Percentiles rank a stretch among this genome's conserved stretches.
phyloP scores from a whole-genome alignment of 2,888 invertebrate genomes.

The Malacosoma neustria region DNA sequence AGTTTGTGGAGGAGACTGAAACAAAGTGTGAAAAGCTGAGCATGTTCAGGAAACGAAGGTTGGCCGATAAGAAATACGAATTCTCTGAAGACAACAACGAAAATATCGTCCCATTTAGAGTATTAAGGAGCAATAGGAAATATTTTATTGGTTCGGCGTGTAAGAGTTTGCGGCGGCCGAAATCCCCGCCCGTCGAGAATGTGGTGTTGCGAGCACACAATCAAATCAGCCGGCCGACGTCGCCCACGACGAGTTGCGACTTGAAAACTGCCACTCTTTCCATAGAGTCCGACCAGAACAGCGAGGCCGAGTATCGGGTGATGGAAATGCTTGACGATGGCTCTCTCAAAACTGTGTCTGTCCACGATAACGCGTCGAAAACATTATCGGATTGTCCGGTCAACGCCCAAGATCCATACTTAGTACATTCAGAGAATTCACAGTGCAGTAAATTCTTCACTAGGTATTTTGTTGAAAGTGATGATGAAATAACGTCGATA shows the following conservation, averaged over 20 bases:
- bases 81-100: constrained; percentile 87
- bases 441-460: constrained; percentile 80
- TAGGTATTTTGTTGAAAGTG: constrained; percentile 80
- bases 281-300: constrained; percentile 51
- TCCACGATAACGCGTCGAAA: constrained; percentile 67
- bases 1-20: constrained; percentile 88
- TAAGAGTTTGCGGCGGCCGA: constrained; percentile 42
- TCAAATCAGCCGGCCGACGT: constrained; percentile 52
- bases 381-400: constrained; percentile 63
- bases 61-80: constrained; percentile 94
- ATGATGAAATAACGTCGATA: constrained; percentile 81
- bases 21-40: constrained; percentile 90
- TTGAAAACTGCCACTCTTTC: constrained; percentile 35
- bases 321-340: constrained; percentile 70
- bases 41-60: constrained; percentile 85
- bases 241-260: constrained; percentile 39
- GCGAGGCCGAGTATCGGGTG: constrained; percentile 65
- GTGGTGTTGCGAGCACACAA: constrained; percentile 62
- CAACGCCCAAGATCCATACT: constrained; percentile 60
- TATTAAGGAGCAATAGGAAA: constrained; percentile 72
- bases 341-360: constrained; percentile 62
- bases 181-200: constrained; percentile 59
- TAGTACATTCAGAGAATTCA: constrained; percentile 67
- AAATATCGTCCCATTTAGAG: constrained; percentile 79
- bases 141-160: constrained; percentile 59